Conservation (phyloP, 2,113 vertebrate genomes). For the Athene noctua region DNA sequence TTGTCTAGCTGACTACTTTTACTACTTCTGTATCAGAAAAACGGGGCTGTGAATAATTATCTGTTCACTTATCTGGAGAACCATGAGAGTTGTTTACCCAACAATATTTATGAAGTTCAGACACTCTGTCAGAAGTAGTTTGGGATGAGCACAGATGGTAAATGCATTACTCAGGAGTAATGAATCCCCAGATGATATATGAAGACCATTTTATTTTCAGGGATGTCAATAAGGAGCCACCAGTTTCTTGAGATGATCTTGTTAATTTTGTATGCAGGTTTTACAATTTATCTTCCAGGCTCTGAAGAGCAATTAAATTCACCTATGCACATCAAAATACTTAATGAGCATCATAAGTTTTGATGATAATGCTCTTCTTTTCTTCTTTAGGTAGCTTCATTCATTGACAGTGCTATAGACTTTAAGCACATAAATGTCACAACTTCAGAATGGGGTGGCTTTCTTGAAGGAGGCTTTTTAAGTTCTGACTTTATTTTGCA, state of each 20-base stretch:
- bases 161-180: neutral
- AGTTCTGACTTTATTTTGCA: neutral
- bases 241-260: conserved; percentile 21
- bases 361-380: conserved; percentile 35
- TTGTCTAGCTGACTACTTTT: neutral
- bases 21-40: neutral
- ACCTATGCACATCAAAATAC: conserved; percentile 47
- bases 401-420: neutral
- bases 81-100: neutral
- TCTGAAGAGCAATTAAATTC: conserved; percentile 51
- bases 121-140: neutral
- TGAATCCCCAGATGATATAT: neutral
- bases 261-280: conserved; percentile 33
- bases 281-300: conserved; percentile 37
- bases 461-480: neutral
- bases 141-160: conserved; percentile 24
- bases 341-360: conserved; percentile 52
- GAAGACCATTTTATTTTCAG: neutral
- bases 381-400: neutral
- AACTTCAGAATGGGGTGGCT: neutral
- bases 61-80: neutral
- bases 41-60: neutral
- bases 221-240: neutral
- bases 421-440: neutral
- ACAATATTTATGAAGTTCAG: conserved; percentile 26